phyloP scores from a whole-genome alignment of 2,113 vertebrate species.

The Nyctibius bracteatus region DNA sequence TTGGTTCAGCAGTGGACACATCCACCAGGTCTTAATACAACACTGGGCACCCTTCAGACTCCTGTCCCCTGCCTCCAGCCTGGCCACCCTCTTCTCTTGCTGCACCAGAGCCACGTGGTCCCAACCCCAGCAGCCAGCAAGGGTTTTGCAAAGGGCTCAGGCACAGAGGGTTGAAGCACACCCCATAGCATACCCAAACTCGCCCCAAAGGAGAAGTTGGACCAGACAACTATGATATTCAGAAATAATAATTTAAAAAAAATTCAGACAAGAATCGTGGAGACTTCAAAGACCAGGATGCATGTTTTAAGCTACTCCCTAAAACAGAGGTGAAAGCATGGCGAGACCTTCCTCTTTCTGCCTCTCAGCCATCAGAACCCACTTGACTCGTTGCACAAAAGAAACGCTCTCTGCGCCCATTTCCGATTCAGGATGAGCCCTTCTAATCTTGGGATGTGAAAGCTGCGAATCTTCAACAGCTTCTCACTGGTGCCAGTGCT shows the following conservation, averaged over 20 bases:
- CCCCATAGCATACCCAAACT: not conserved
- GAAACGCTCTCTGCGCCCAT: not conserved
- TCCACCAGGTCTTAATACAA: not conserved
- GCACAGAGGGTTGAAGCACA: not conserved
- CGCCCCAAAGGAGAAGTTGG: not conserved
- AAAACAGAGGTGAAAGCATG: not conserved
- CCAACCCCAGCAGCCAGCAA: not conserved
- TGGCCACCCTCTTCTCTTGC: not conserved
- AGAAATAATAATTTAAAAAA: not conserved
- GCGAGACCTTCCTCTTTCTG: not conserved
- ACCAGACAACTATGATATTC: not conserved
- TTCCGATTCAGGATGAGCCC: not conserved
- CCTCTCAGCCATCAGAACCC: not conserved
- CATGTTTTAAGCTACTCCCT: not conserved
- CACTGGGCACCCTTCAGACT: not conserved
- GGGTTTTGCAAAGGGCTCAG: not conserved
- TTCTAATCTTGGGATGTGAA: not conserved
- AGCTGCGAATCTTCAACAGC: not conserved
- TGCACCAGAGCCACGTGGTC: not conserved
- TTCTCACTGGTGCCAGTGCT: not conserved
- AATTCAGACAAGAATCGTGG: not conserved
- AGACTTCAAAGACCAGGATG: rapidly evolving
- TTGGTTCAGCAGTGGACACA: not conserved
- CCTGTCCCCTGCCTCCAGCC: not conserved
- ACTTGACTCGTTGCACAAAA: not conserved